Evolutionary conservation across 2,888 invertebrate genomes (phyloP), one percentile per base, ranked within the genome.

Genomic region (Yponomeuta plumbellus): DNA sequence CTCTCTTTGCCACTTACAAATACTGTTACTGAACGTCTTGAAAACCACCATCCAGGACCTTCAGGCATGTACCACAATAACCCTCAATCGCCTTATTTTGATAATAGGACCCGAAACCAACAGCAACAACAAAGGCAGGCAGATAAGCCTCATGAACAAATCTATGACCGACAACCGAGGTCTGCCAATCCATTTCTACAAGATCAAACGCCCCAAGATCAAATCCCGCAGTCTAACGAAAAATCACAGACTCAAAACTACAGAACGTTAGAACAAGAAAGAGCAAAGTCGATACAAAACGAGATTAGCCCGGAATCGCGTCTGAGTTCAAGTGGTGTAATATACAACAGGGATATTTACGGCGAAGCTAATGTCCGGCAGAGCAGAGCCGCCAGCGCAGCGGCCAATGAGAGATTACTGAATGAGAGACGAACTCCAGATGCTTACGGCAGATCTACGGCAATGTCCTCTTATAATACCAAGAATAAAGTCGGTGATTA

Each of bases 381-480:
- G 11, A 83, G 71, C 67, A 81, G 83, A 74, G 70, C 80, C 4
- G 78, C 78, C 20, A 81, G 75, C 74, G 44, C 57, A 57, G 75
- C 76, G 61, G 74, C 80, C 0, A 88, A 85, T 70, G 91, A 91
- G 70, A 78, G 88, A 65, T 74, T 90, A 57, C 65, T 85, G 56
- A 82, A 91, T 26, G 96, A 97, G 78, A 92, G 96, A 72, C 92
- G 96, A 71, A 96, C 96, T 0, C 96, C 96, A 0, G 97, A 97
- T 76, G 95, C 96, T 13, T 97, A 97, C 76, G 96, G 96, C 1
- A 88, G 95, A 70, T 94, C 95, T 56, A 85, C 84, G 58, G 80
- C 85, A 71, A 92, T 90, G 81, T 88, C 80, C 13, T 79, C 85
- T 11, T 85, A 89, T 68, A 80, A 77, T 67, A 17, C 44, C 17